These are phyloP conservation scores for Aviceda leuphotes DNA, from an alignment of 2,797 vertebrate genomes.

Conservation along the genomic window DNA sequence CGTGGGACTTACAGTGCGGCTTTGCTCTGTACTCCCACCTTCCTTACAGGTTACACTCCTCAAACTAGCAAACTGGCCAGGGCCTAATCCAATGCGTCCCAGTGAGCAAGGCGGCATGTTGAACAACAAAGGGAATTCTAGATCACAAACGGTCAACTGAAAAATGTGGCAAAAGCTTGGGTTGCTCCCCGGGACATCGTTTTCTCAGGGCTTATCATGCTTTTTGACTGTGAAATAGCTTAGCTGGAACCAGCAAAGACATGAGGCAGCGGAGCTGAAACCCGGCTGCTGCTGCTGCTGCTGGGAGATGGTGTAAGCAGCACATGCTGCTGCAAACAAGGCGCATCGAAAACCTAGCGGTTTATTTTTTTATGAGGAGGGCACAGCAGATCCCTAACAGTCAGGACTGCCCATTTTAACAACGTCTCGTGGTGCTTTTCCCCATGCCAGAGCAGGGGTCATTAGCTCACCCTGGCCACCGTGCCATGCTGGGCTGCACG, in stretches of 20 bases:
- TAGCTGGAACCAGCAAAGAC: not conserved
- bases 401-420: not conserved
- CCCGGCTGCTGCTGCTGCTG: not conserved
- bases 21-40: not conserved
- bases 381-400: not conserved
- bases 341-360: not conserved
- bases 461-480: not conserved
- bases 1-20: not conserved
- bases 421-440: accelerated
- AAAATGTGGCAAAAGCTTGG: not conserved
- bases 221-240: not conserved
- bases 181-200: not conserved
- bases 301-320: not conserved
- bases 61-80: not conserved
- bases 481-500: not conserved
- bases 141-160: not conserved
- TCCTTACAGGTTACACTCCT: not conserved
- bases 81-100: not conserved
- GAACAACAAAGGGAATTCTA: not conserved
- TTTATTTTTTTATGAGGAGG: not conserved
- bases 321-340: not conserved
- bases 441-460: too few species aligned
- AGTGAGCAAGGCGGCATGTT: not conserved
- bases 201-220: not conserved
- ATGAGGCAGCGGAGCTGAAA: not conserved